Percentiles rank a stretch among this genome's conserved stretches.
Conservation (phyloP, 23 tunicate genomes). For the Clavelina lepadiformis region DNA sequence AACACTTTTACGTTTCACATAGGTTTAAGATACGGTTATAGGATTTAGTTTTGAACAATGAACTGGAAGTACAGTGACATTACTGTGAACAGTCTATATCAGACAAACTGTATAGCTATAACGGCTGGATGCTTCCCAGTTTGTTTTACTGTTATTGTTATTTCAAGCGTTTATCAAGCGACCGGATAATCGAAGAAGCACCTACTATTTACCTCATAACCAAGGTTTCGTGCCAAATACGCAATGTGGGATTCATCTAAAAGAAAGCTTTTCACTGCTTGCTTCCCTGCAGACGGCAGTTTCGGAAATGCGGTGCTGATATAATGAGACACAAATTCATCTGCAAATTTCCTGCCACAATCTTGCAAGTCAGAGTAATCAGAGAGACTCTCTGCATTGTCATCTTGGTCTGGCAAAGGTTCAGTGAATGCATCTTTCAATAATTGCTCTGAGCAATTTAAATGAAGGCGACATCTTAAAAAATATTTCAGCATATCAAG, state of each 20-base stretch:
- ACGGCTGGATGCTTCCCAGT: no score
- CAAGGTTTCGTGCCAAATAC: conserved; percentile 63
- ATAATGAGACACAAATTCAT: conserved; percentile 31
- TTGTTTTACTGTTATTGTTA: no score
- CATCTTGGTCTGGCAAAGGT: conserved; percentile 7
- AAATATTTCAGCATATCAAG: neutral
- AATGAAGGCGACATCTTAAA: conserved; percentile 35
- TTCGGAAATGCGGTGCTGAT: conserved; percentile 21
- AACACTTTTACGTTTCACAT: no score
- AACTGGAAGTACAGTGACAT: no score
- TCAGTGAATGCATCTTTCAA: conserved; percentile 45
- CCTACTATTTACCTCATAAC: conserved; percentile 42
- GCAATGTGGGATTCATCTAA: conserved; percentile 12
- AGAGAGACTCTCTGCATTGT: conserved; percentile 2
- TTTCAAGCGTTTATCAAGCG: no score
- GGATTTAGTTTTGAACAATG: no score
- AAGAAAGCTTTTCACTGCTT: conserved; percentile 24
- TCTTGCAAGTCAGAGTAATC: conserved; percentile 23
- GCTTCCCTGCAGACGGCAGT: conserved; percentile 9
- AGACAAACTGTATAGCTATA: no score
- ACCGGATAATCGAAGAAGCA: no score
- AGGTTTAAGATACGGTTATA: no score
- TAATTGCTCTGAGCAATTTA: conserved; percentile 37
- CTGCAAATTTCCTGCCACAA: conserved; percentile 27
- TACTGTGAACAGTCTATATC: no score